These are phyloP conservation scores for Drosophila ochracea DNA, from an alignment of 2,888 invertebrate genomes.

Conservation along the genomic window DNA sequence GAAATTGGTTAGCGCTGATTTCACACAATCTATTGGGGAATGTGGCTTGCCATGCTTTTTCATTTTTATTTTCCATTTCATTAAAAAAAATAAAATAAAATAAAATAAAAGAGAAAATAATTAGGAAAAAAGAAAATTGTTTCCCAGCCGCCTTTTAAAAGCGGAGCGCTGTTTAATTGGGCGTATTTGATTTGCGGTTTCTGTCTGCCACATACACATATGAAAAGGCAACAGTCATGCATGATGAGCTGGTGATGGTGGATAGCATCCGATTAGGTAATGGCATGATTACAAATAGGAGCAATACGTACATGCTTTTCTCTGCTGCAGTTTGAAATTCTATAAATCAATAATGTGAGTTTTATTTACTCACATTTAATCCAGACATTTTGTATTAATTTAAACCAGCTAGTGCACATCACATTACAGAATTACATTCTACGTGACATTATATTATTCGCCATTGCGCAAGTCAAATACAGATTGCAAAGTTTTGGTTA, in stretches of 20 bases:
- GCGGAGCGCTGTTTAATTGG: conserved; percentile 66
- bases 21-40: conserved; percentile 69
- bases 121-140: conserved; percentile 37
- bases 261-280: conserved; percentile 61
- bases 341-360: not conserved
- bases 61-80: conserved; percentile 39
- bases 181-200: conserved; percentile 74
- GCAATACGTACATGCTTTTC: not conserved
- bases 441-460: not conserved
- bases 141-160: conserved; percentile 46
- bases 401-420: not conserved
- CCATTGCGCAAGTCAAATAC: not conserved
- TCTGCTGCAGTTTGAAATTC: not conserved
- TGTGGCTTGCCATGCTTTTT: conserved; percentile 19
- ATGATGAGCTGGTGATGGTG: conserved; percentile 23
- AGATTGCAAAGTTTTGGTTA: not conserved
- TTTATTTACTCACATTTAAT: not conserved
- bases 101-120: conserved; percentile 39
- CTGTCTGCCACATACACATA: conserved; percentile 34
- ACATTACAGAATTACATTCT: not conserved
- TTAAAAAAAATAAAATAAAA: conserved; percentile 44
- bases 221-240: conserved; percentile 64
- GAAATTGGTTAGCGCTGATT: conserved; percentile 79
- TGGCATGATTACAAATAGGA: conserved; percentile 42
- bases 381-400: not conserved